These are phyloP conservation scores for Parasteatoda lunata DNA, from an alignment of 2,888 invertebrate species.

Conservation along the genomic window DNA sequence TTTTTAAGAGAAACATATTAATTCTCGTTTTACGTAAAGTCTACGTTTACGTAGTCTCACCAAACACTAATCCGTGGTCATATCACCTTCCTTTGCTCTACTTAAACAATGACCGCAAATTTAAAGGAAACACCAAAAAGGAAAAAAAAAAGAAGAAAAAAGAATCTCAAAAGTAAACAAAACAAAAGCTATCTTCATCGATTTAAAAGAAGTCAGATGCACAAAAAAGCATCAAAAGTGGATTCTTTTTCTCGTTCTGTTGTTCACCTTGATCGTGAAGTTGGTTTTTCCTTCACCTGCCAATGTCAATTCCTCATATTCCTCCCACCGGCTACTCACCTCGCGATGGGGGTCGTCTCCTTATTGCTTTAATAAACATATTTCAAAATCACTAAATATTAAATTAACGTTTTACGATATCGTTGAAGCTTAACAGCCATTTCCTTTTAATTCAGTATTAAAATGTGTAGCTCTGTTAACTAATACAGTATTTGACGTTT, in stretches of 20 bases:
- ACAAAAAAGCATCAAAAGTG: conserved; percentile 35
- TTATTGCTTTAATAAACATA: not conserved
- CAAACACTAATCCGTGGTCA: too few species aligned
- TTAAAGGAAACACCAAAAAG: not conserved
- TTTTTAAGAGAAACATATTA: too few species aligned
- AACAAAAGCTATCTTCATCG: conserved; percentile 26
- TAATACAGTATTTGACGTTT: too few species aligned
- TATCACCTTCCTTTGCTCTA: not conserved
- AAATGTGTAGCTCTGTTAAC: too few species aligned
- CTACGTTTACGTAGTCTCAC: too few species aligned
- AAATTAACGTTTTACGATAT: too few species aligned
- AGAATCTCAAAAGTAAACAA: not conserved
- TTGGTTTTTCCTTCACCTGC: conserved; percentile 43
- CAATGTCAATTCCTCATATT: conserved; percentile 56
- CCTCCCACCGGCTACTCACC: conserved; percentile 55
- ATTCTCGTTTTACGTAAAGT: too few species aligned
- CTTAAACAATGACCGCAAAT: not conserved
- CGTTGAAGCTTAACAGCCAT: too few species aligned
- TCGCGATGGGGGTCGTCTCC: not conserved
- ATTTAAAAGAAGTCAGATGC: conserved; percentile 18
- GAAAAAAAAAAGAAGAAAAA: not conserved
- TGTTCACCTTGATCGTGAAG: conserved; percentile 62
- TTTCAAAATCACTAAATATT: too few species aligned
- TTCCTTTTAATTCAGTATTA: too few species aligned
- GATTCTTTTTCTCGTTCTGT: conserved; percentile 26